Evolutionary conservation across 2,888 invertebrate species (phyloP).

Genomic region (Lepidocyrtinus sp.): DNA sequence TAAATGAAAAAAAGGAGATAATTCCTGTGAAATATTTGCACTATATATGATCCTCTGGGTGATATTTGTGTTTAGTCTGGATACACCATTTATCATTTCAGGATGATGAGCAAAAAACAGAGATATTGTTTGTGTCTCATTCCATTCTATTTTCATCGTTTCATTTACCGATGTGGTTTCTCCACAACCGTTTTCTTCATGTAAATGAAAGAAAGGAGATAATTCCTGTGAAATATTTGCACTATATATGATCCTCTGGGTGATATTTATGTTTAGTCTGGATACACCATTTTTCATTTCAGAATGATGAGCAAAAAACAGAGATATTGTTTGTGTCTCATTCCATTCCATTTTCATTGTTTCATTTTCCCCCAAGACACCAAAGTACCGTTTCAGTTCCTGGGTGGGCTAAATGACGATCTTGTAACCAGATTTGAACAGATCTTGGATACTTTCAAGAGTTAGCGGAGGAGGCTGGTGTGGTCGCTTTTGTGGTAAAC

Average conservation of each 20-base stretch:
- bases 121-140: neutral
- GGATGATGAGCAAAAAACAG: neutral
- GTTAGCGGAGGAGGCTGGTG: neutral
- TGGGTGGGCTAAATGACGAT: neutral
- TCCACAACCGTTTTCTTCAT: constrained; percentile 10
- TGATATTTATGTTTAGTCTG: neutral
- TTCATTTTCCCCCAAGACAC: too few relatives aligned
- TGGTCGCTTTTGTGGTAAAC: constrained; percentile 1
- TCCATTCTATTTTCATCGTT: neutral
- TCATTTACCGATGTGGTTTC: neutral
- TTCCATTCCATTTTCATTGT: neutral
- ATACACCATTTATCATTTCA: neutral
- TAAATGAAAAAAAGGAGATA: neutral
- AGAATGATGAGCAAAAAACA: neutral
- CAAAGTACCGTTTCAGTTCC: too few relatives aligned
- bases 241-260: too few relatives aligned
- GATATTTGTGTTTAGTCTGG: neutral
- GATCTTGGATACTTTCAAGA: neutral
- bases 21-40: too few relatives aligned
- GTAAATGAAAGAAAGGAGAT: neutral
- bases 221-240: too few relatives aligned
- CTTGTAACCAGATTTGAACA: neutral
- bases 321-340: neutral
- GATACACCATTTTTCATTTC: neutral
- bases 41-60: too few relatives aligned